Base-by-base conservation (phyloP, 2,113 vertebrate genomes). In the Mirza zaza region DNA sequence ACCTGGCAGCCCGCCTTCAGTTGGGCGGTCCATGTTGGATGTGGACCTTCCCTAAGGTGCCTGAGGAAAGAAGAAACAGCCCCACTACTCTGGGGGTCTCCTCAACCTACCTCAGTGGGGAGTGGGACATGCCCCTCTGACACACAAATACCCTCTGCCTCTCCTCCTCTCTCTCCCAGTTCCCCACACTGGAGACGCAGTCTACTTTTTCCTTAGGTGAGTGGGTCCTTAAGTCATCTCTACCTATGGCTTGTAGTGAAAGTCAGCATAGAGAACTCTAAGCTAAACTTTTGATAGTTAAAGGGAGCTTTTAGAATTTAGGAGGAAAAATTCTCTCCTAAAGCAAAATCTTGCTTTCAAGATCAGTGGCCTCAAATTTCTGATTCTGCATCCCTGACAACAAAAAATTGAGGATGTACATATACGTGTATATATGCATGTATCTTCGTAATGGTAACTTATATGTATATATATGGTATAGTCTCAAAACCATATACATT, bases 311-410 rank as follows among this genome's bases (percentile, higher is more conserved):
- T 76, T 67, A 68, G 48, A 76, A 91, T 82, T 82, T 82, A 48
- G 21, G 6, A 25, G 8, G 45, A n/a, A 77, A 77, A 39, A 77
- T 50, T 11, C 4, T 52, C 63, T 85, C 48, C 48, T 90, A 73
- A 91, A 94, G 79, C 45, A 59, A 70, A 93, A 21, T 71, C 21
- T 85, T 42, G 25, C 6, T 90, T 90, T 93, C 55, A 81, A 86
- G 57, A 59, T 80, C 57, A 59, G 12, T 67, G 75, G 8, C 23
- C 48, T 90, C 32, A 34, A 11, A 14, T 48, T 67, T 90, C 45
- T 61, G 50, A 52, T 70, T 32, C 82, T 52, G 42, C 27, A 73
- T 81, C 45, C 32, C 45, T 57, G 73, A 61, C 34, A 65, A 21
- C 42, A 76, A 68, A 18, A 91, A 79, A 52, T 34, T 59, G 14